Evolutionary conservation across 2,113 vertebrate species (phyloP), one percentile per base, ranked within the genome.

Genomic region (Cichladusa arquata): DNA sequence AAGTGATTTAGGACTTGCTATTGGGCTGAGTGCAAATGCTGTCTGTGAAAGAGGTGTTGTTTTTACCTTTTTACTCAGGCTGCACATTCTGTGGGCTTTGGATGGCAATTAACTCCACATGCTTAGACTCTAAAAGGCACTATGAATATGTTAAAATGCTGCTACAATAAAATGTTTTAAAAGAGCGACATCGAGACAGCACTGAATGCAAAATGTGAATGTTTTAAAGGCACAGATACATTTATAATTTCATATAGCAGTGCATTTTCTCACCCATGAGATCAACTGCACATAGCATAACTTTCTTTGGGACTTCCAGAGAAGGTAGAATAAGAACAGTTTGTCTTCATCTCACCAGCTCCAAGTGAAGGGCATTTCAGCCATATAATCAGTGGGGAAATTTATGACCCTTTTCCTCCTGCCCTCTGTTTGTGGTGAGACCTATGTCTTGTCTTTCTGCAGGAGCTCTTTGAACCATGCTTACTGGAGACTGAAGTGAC

Each of bases 261-360:
- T 5, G 1, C 2, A 2, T 34, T 78, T 76, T 60, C 11, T 65
- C 14, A 18, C 24, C 38, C 14, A 22, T 33, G 19, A 71, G 6
- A 50, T 16, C 1, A 2, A 2, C 6, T 54, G 25, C 6, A 31
- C 2, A 5, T 14, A 33, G 5, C 14, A 51, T 17, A n/a, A 31
- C 19, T 47, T 87, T 53, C 26, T 53, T 54, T 56, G 15, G 11
- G 12, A 10, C 4, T 47, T 74, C 16, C 51, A 69, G 31, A 82
- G 53, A 53, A 56, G 14, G 25, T 51, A 26, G 18, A 62, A 33
- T 33, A 56, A 56, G 19, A 36, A n/a, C 12, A 42, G 18, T 25
- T 60, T 64, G 23, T 38, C 38, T 71, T 16, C 26, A 86, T 36
- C 28, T 54, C 19, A 29, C 5, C 24, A 61, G 12, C 31, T 79